These are phyloP conservation scores for Pipa parva DNA, from an alignment of 2,113 vertebrate genomes.

Conservation along the genomic window DNA sequence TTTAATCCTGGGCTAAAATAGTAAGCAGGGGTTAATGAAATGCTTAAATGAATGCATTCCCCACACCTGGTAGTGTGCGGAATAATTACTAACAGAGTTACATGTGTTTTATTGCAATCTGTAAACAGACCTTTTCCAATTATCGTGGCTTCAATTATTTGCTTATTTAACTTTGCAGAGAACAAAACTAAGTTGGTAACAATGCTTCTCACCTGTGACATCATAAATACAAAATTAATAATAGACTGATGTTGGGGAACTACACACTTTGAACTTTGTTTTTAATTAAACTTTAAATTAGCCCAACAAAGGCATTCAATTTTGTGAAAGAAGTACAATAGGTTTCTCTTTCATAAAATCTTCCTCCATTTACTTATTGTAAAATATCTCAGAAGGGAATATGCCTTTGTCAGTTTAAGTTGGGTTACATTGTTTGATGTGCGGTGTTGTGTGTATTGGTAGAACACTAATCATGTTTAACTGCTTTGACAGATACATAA, in stretches of 20 bases:
- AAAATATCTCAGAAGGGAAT: constrained; percentile 32
- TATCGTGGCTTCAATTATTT: constrained; percentile 1
- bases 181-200: too few relatives aligned
- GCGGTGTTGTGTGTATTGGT: not conserved
- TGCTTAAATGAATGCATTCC: too few relatives aligned
- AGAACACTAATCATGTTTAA: constrained; percentile 20
- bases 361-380: not conserved
- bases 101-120: too few relatives aligned
- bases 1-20: too few relatives aligned
- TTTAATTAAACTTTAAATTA: not conserved
- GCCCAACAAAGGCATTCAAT: not conserved
- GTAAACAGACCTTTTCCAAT: too few relatives aligned
- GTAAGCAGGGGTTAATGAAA: too few relatives aligned
- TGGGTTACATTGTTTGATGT: constrained; percentile 2
- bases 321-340: not conserved
- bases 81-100: too few relatives aligned
- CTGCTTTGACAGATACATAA: constrained; percentile 27
- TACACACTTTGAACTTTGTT: not conserved
- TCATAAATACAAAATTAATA: not conserved
- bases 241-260: not conserved
- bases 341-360: not conserved
- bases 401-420: constrained; percentile 31
- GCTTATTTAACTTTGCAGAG: constrained; percentile 10
- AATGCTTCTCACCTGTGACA: too few relatives aligned
- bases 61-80: too few relatives aligned